These are phyloP conservation scores for Sinhomidia bicolor DNA, from an alignment of 2,888 invertebrate species.

Conservation along the genomic window DNA sequence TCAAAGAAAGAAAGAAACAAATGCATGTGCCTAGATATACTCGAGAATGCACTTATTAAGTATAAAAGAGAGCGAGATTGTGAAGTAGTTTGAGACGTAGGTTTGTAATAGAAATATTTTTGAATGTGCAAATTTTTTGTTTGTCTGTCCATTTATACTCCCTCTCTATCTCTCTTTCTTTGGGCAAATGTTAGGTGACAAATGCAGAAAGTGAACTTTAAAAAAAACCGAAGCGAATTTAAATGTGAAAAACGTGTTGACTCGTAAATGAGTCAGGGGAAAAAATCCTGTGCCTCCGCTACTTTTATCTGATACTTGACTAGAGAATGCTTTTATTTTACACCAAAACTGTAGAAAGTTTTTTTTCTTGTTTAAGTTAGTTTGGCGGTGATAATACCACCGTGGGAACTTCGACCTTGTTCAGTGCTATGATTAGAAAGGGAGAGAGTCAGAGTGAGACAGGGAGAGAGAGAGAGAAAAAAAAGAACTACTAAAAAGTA, in stretches of 20 bases:
- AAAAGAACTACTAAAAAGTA: background rate
- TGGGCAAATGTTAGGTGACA: too few relatives aligned
- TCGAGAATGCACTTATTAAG: slow-evolving; percentile 18
- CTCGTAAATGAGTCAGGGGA: too few relatives aligned
- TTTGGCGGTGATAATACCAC: slow-evolving; percentile 49
- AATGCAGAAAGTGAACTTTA: too few relatives aligned
- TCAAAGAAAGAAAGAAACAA: background rate
- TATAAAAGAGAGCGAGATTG: too few relatives aligned
- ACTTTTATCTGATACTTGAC: too few relatives aligned
- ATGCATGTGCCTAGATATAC: background rate
- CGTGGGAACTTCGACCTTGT: slow-evolving; percentile 53
- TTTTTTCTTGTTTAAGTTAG: slow-evolving; percentile 27
- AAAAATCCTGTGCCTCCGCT: too few relatives aligned
- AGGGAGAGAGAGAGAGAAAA: too few relatives aligned
- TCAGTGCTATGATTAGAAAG: slow-evolving; percentile 7
- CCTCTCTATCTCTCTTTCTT: too few relatives aligned
- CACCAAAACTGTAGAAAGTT: background rate
- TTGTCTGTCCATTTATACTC: background rate
- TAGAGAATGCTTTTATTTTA: slow-evolving; percentile 19
- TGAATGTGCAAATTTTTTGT: background rate
- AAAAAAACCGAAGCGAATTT: too few relatives aligned
- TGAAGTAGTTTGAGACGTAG: background rate
- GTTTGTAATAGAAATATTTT: background rate
- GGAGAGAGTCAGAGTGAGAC: too few relatives aligned
- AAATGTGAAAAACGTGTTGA: too few relatives aligned